Evolutionary conservation across 2,888 invertebrate genomes (phyloP).

Genomic region (Phania funesta): DNA sequence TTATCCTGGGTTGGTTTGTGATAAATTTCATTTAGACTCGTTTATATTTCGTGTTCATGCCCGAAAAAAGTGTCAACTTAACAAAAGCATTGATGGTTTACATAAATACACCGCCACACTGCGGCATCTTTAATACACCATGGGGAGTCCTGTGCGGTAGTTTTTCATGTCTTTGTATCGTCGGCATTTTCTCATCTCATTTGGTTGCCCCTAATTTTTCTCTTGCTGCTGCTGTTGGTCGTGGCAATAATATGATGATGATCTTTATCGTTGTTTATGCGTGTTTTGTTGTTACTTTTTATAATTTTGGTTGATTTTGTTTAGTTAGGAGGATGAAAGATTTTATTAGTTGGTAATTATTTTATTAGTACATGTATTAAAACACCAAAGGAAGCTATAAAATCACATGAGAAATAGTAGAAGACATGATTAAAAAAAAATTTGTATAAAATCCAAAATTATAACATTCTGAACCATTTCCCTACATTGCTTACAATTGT

Average conservation of each 20-base stretch:
- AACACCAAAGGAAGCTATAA: background rate
- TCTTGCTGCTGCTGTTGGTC: constrained; percentile 1
- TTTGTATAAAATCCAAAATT: too few relatives aligned
- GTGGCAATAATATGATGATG: constrained; percentile 32
- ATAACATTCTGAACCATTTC: too few relatives aligned
- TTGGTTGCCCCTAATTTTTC: constrained; percentile 46
- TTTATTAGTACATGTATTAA: constrained; percentile 76
- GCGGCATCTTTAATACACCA: constrained; percentile 80
- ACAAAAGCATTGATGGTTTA: constrained; percentile 78
- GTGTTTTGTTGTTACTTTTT: constrained; percentile 45
- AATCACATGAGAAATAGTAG: too few relatives aligned
- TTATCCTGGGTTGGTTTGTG: background rate
- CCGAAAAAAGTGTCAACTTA: constrained; percentile 81
- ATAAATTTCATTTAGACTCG: constrained; percentile 40
- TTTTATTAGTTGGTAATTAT: constrained; percentile 75
- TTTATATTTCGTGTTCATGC: constrained; percentile 74
- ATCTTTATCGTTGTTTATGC: constrained; percentile 45
- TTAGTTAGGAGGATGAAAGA: constrained; percentile 23
- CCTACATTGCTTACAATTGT: too few relatives aligned
- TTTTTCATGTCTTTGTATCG: constrained; percentile 77
- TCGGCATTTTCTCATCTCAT: constrained; percentile 64
- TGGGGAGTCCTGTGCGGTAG: constrained; percentile 77
- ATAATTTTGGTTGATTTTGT: constrained; percentile 16
- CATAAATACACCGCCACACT: constrained; percentile 77
- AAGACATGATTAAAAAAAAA: too few relatives aligned